Conservation (phyloP, 1,140 invertebrate species). For the Listronotus bonariensis region DNA sequence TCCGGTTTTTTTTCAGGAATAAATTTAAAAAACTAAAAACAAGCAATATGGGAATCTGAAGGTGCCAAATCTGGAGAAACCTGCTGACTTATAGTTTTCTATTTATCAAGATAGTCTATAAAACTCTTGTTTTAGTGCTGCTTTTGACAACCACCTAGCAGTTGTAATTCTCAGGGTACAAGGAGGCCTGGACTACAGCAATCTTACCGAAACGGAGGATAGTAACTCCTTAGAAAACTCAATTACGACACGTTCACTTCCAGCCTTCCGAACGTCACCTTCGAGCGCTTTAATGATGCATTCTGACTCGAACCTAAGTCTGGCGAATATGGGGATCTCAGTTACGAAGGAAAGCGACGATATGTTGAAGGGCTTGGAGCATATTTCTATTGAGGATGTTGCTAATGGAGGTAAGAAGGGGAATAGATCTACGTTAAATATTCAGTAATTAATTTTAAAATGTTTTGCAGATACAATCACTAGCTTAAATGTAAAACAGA, state of each 20-base stretch:
- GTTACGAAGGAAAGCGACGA: slow-evolving; percentile 1
- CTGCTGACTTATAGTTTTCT: no score
- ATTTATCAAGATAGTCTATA: no score
- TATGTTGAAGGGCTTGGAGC: background rate
- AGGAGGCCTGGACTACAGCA: slow-evolving; percentile 81
- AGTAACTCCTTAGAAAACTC: slow-evolving; percentile 35
- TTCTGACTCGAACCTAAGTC: slow-evolving; percentile 68
- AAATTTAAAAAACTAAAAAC: no score
- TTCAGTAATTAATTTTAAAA: no score
- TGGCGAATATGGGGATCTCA: slow-evolving; percentile 33
- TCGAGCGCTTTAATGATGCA: slow-evolving; percentile 63
- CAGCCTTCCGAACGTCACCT: slow-evolving; percentile 39
- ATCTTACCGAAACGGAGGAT: slow-evolving; percentile 56
- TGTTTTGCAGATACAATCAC: background rate
- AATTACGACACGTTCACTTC: background rate
- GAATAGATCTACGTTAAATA: no score
- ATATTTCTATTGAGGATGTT: background rate
- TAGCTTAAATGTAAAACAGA: slow-evolving; percentile 31
- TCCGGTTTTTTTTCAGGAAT: no score
- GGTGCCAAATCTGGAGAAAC: no score
- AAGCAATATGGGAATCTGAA: no score
- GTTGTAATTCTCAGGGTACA: slow-evolving; percentile 84
- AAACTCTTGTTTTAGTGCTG: slow-evolving; percentile 72
- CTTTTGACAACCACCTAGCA: slow-evolving; percentile 88
- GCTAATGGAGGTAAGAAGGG: background rate